Conservation (phyloP, 1,140 invertebrate species). For the Papilio aristodemus region DNA sequence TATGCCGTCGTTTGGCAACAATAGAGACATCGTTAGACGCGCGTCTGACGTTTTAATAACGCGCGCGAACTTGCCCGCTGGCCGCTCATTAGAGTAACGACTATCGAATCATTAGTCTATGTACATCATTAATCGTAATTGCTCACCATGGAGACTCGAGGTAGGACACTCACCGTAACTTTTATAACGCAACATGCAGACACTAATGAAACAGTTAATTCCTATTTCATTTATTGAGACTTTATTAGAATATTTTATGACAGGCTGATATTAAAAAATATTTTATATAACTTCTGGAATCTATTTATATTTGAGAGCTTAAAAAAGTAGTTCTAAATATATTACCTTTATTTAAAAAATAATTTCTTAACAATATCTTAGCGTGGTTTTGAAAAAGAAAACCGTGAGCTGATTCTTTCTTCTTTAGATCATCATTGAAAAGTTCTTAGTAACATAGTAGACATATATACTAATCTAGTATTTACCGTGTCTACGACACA, state of each 20-base stretch:
- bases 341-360: too few species aligned
- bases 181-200: not conserved
- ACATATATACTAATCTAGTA: too few species aligned
- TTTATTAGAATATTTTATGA: not conserved
- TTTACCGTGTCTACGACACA: too few species aligned
- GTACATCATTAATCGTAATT: conserved; percentile 22
- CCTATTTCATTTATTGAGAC: not conserved
- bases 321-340: too few species aligned
- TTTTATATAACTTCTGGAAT: too few species aligned
- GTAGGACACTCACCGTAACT: not conserved
- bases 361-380: too few species aligned
- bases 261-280: too few species aligned
- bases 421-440: too few species aligned
- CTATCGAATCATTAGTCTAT: conserved; percentile 26
- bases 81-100: conserved; percentile 12
- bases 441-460: too few species aligned
- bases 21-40: conserved; percentile 24
- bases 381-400: too few species aligned
- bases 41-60: conserved; percentile 22
- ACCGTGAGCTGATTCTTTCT: too few species aligned
- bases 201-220: not conserved
- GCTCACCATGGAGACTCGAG: not conserved
- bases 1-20: not conserved
- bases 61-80: not conserved
- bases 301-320: too few species aligned